phyloP scores from a whole-genome alignment of 2,888 invertebrate species.

The Eristalis intricaria region DNA sequence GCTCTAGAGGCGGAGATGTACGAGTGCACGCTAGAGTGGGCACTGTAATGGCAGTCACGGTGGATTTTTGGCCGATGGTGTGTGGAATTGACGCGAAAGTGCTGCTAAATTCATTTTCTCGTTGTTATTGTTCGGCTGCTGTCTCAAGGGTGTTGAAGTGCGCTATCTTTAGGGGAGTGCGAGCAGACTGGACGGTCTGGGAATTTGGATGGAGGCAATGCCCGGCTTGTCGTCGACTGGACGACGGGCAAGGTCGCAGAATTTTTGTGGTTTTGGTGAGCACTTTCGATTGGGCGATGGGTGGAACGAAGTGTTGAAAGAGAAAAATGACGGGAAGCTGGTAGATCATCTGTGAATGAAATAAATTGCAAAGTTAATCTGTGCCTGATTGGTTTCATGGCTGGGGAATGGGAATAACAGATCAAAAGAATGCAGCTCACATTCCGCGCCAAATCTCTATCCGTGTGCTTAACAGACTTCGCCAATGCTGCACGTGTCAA shows the following conservation, averaged over 20 bases:
- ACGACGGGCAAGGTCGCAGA: not conserved
- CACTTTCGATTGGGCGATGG: not conserved
- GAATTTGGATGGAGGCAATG: not conserved
- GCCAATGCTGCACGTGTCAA: not conserved
- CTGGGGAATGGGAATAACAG: no score
- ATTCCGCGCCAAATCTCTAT: not conserved
- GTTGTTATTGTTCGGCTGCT: not conserved
- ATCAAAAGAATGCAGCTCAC: no score
- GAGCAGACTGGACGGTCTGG: not conserved
- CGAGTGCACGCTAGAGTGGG: constrained; percentile 46
- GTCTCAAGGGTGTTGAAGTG: not conserved
- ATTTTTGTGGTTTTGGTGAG: not conserved
- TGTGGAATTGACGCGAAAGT: not conserved
- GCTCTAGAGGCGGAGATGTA: constrained; percentile 32
- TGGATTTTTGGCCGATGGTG: constrained; percentile 16
- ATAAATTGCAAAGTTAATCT: no score
- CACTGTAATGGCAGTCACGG: constrained; percentile 39
- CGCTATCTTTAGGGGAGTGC: not conserved
- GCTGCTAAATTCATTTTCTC: not conserved
- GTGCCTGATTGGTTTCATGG: no score
- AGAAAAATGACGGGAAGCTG: no score
- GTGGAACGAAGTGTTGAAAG: not conserved
- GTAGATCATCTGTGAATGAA: no score
- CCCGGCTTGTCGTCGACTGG: not conserved
- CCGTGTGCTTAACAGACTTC: not conserved